Base-by-base conservation (phyloP, 2,797 vertebrate species). In the Siniperca undulata region DNA sequence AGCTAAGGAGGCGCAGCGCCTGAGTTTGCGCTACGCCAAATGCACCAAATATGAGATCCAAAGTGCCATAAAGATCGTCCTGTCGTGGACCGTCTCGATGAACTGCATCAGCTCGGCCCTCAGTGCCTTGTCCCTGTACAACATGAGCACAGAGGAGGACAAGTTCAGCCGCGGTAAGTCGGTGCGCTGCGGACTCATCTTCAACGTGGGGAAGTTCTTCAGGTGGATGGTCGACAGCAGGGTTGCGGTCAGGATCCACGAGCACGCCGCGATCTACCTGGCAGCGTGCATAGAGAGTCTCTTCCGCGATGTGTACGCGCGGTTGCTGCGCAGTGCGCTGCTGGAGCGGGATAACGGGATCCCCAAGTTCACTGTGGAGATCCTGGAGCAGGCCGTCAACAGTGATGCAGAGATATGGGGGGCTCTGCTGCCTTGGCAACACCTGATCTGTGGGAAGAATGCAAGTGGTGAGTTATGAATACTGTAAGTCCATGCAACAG, bases 221-320 rank as follows among this genome's bases (percentile, higher is more conserved):
- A 96, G 97, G 93, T 99, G 98, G 98, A 99, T 99, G 98, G 97
- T 98, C 83, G 98, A 99, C 90, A 96, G 97, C 93, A 95, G 97
- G 84, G 95, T 99, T 48, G 97, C 98, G 77, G 95, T 96, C 75
- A 93, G 98, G 92, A 95, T 99, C 95, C 98, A 99, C 92, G 98
- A 99, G 89, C 98, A 99, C 89, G 97, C 98, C 1, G 97, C 98
- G 75, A 98, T 99, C 95, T 99, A 98, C 96, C 95, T 99, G 95
- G 96, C 97, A 0, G 98, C 97, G 82, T 97, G 97, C 94, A 94
- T 97, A 95, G 98, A 99, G 95, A 97, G 95, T 94, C 97, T 99
- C 24, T 97, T 99, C 94, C 96, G 97, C 44, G 97, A 98, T 89
- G 95, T 99, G 86, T 95, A 97, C 91, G 94, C 92, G 52, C 94